Evolutionary conservation across 2,888 invertebrate genomes (phyloP), one percentile per base, ranked within the genome.

Genomic region (Zaprionus lineosus): DNA sequence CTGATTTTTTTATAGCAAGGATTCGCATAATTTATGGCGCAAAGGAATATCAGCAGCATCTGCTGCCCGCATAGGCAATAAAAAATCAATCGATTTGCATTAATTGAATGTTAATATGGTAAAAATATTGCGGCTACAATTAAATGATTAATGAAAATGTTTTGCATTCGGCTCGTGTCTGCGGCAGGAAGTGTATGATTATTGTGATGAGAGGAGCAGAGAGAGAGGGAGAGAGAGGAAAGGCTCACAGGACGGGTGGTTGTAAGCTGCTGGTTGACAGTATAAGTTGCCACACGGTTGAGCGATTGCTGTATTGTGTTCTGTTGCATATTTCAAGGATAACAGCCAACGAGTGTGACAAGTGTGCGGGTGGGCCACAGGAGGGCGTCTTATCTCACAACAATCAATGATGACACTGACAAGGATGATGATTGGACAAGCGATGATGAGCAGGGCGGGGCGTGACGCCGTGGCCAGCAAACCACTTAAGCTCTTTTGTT

Each of bases 101-200:
- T 84, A 84, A 84, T 79, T 84, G 78, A 84, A 77, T 78, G 78
- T 82, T 74, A 78, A 84, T 77, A 64, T 43, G 74, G 39, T 47
- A 39, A 46, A 57, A 71, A 62, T 65, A 74, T 65, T 57, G 78
- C 37, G 74, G 78, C 55, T 24, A 82, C 63, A 82, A 74, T 68
- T 74, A 71, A 82, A 82, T 84, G 79, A 84, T 79, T 78, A 82
- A 74, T 77, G 59, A 36, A 40, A 62, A 39, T 56, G 36, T 15
- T 39, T 33, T 5, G 19, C 19, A 19, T 44, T 16, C 19, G n/a
- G n/a, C 8, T 2, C 11, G 7, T 41, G 62, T 29, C 41, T 39
- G 14, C 8, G 44, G 8, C 71, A 50, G 28, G 3, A 47, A 29
- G 29, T 12, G 47, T 47, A 65, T 59, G 36, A 53, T 58, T 59